phyloP scores from a whole-genome alignment of 2,113 vertebrate genomes.

The Amblyopsis rosae region DNA sequence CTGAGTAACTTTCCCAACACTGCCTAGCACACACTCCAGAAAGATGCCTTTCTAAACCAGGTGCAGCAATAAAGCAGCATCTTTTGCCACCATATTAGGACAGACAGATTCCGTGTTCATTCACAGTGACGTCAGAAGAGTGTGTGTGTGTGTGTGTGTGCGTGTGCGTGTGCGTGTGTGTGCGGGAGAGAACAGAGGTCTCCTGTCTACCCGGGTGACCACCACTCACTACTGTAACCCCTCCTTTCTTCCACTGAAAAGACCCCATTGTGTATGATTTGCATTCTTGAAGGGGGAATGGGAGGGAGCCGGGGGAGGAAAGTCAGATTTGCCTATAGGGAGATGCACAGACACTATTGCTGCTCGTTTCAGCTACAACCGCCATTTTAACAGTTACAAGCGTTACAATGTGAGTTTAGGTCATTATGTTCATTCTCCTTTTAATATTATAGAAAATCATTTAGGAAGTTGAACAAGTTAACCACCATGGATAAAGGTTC shows the following conservation, averaged over 20 bases:
- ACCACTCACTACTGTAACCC: slow-evolving; percentile 23
- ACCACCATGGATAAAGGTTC: slow-evolving; percentile 27
- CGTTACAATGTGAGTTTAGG: too few relatives aligned
- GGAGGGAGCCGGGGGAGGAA: not conserved
- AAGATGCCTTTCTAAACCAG: too few relatives aligned
- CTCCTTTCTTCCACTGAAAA: slow-evolving; percentile 42
- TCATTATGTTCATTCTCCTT: slow-evolving; percentile 10
- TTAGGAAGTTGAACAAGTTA: slow-evolving; percentile 30
- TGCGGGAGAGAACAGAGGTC: slow-evolving; percentile 42
- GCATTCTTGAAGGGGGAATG: slow-evolving; percentile 14
- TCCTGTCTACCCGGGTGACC: slow-evolving; percentile 42
- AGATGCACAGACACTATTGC: too few relatives aligned
- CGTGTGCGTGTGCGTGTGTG: not conserved
- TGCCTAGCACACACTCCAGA: too few relatives aligned
- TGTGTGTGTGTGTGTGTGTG: not conserved
- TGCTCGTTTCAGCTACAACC: too few relatives aligned
- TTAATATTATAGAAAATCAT: slow-evolving; percentile 43
- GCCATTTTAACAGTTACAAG: too few relatives aligned
- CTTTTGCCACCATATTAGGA: slow-evolving; percentile 2
- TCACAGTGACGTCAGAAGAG: slow-evolving; percentile 1
- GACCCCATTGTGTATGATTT: slow-evolving; percentile 48
- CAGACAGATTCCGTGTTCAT: not conserved
- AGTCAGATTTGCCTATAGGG: too few relatives aligned
- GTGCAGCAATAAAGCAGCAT: not conserved
- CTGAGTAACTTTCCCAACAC: too few relatives aligned